Conservation (phyloP, 2,797 vertebrate genomes). For the Hylomyscus alleni region DNA sequence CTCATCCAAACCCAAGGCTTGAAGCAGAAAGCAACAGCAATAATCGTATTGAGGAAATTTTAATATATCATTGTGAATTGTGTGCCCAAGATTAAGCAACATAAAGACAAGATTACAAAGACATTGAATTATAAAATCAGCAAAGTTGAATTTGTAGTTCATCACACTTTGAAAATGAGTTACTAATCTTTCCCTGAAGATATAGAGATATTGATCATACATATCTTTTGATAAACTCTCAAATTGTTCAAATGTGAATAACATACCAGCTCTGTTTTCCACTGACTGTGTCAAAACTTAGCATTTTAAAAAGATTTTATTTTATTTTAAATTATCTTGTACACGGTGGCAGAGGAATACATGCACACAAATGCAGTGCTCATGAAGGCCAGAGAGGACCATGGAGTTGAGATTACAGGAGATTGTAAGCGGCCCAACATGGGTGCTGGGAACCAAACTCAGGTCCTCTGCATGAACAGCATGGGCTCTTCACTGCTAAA, state of each 20-base stretch:
- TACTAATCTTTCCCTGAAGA: neutral
- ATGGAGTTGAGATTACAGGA: neutral
- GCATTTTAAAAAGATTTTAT: neutral
- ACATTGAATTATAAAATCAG: neutral
- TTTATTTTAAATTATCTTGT: neutral
- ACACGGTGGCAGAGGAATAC: too few species aligned
- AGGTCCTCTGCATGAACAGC: neutral
- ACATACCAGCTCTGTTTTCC: neutral
- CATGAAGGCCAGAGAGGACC: neutral
- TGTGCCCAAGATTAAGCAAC: neutral
- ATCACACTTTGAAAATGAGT: neutral
- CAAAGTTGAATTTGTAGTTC: neutral
- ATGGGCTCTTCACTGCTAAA: neutral
- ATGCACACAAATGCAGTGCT: neutral
- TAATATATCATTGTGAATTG: conserved; percentile 6
- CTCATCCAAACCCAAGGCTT: neutral
- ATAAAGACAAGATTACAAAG: neutral
- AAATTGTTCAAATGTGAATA: neutral
- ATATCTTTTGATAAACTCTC: neutral
- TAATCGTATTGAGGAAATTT: neutral
- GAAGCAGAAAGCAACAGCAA: neutral
- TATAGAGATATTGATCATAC: neutral
- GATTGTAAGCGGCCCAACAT: neutral
- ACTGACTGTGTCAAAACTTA: neutral
- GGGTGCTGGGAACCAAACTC: neutral